Conservation (phyloP, 2,797 vertebrate species). For the Chlorospingus semifuscus region DNA sequence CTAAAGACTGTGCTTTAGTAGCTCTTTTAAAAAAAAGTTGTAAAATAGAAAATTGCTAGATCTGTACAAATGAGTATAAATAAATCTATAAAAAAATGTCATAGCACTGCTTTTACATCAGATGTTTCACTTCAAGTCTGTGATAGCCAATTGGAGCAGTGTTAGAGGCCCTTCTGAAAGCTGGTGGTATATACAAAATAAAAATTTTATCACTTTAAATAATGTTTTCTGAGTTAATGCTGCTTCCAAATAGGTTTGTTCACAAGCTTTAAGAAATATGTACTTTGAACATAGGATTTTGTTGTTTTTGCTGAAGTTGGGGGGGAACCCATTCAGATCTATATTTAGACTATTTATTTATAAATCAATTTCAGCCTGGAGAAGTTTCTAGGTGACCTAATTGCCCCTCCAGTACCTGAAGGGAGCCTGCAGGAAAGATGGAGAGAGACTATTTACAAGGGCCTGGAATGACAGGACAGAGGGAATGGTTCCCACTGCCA, state of each 20-base stretch:
- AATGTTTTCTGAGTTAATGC: neutral
- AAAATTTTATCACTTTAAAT: neutral
- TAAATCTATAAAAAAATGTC: neutral
- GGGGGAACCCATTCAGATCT: neutral
- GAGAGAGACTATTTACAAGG: neutral
- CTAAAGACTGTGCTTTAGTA: neutral
- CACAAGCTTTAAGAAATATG: neutral
- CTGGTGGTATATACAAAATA: neutral
- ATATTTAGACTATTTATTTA: neutral
- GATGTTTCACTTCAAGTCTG: neutral
- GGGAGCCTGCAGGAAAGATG: neutral
- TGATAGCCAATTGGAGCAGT: no score
- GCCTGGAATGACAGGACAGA: neutral
- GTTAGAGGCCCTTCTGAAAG: neutral
- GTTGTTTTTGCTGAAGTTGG: neutral
- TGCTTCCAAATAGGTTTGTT: neutral
- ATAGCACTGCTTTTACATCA: neutral
- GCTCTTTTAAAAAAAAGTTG: fast-evolving
- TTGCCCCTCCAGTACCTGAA: neutral
- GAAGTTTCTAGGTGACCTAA: fast-evolving
- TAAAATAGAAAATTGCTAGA: neutral
- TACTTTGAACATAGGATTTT: neutral
- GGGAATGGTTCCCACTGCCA: neutral
- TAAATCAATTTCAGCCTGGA: neutral
- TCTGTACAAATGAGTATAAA: neutral